Conservation (phyloP, 2,888 invertebrate species). For the Villa cingulata region DNA sequence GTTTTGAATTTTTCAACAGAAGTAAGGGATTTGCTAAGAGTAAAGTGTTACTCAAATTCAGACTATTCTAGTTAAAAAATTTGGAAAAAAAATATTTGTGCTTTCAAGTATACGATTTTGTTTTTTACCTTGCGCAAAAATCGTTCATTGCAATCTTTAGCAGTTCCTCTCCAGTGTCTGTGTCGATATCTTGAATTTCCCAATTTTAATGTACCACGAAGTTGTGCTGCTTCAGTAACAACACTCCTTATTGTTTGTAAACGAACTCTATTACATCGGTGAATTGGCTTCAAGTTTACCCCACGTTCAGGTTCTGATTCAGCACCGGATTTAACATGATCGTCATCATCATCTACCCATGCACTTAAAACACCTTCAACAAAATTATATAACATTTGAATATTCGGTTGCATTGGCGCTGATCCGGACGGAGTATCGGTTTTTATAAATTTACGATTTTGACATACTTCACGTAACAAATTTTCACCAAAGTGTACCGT, state of each 20-base stretch:
- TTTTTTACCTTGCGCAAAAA: slow-evolving; percentile 69
- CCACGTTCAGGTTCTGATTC: slow-evolving; percentile 61
- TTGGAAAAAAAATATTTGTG: too few relatives aligned
- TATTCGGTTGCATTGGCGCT: slow-evolving; percentile 52
- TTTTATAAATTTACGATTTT: slow-evolving; percentile 47
- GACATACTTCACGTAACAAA: slow-evolving; percentile 57
- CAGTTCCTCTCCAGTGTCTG: slow-evolving; percentile 72
- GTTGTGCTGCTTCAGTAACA: slow-evolving; percentile 54
- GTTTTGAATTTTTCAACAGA: neutral
- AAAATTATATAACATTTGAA: slow-evolving; percentile 68
- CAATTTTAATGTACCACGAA: slow-evolving; percentile 50
- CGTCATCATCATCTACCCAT: slow-evolving; percentile 53
- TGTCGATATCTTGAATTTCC: slow-evolving; percentile 61
- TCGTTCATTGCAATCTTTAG: slow-evolving; percentile 76
- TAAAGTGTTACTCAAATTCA: too few relatives aligned
- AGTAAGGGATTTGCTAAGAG: neutral
- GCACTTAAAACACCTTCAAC: slow-evolving; percentile 67
- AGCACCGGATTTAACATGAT: slow-evolving; percentile 55
- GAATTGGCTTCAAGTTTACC: slow-evolving; percentile 31
- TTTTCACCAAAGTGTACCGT: slow-evolving; percentile 69
- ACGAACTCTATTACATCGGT: slow-evolving; percentile 45
- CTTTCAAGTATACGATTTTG: too few relatives aligned
- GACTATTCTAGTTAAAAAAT: too few relatives aligned
- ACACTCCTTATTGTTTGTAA: slow-evolving; percentile 54
- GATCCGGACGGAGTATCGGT: slow-evolving; percentile 35